Base-by-base conservation (phyloP, 2,113 vertebrate species). In the Scytalopus superciliaris region DNA sequence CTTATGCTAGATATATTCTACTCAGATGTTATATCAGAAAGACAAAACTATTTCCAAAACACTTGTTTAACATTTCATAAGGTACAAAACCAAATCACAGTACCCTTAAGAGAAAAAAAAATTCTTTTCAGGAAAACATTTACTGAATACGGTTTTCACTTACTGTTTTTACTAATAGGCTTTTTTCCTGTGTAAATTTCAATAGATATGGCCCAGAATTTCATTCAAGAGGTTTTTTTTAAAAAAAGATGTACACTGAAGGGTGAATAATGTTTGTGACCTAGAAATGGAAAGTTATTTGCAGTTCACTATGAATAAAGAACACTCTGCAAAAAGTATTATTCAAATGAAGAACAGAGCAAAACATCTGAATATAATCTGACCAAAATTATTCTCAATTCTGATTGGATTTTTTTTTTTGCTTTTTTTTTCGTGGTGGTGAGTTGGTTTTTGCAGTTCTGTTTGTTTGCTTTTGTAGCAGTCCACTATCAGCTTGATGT, bases 181-280 rank as follows among this genome's bases (percentile, higher is more conserved):
- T 44, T 91, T 78, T 59, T 17, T 79, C 72, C 33, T 77, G 25
- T 44, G 17, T 21, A 67, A 80, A 75, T 75, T 81, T 86, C 63
- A 77, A 70, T 16, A 45, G 12, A 19, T 53, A 67, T 7, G 78
- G 37, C 24, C 19, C n/a, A 89, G 67, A 82, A 84, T 89, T 90
- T 95, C 47, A 89, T 92, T 92, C 53, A 91, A 74, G 25, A 28
- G 31, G 15, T 67, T 14, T 25, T 25, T 45, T 11, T 33, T 14
- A n/a, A 1, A 12, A 35, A 52, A 12, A 84, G 50, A 35, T 57
- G 76, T 39, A 94, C 42, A 55, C 25, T 96, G 86, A 76, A 96
- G 80, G n/a, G 25, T 89, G 67, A 93, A 83, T 85, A 96, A 91
- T 89, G 28, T 67, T 96, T 67, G 47, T 96, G 84, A 94, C 89